phyloP scores from a whole-genome alignment of 2,888 invertebrate species.

The Lomographa bimaculata region DNA sequence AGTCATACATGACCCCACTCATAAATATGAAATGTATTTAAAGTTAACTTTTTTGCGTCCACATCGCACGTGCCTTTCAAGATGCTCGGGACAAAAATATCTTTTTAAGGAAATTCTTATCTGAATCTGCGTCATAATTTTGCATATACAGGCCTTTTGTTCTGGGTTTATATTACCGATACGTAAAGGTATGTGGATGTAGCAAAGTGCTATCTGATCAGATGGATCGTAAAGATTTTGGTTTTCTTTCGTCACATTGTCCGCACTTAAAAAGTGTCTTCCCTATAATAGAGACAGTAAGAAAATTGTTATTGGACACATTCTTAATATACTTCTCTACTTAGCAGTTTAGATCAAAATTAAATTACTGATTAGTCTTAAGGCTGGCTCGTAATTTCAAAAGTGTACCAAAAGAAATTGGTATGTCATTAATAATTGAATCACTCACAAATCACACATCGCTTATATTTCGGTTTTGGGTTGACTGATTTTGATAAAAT shows the following conservation, averaged over 20 bases:
- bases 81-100: constrained; percentile 29
- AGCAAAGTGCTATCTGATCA: constrained; percentile 27
- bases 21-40: constrained; percentile 53
- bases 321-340: too few relatives aligned
- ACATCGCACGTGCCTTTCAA: constrained; percentile 24
- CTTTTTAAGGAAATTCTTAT: constrained; percentile 45
- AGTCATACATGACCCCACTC: constrained; percentile 31
- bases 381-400: too few relatives aligned
- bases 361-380: too few relatives aligned
- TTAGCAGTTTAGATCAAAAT: too few relatives aligned
- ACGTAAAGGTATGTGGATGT: constrained; percentile 26
- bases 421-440: too few relatives aligned
- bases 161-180: constrained; percentile 32
- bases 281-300: too few relatives aligned
- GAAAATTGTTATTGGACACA: too few relatives aligned
- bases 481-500: too few relatives aligned
- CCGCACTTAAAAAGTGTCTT: too few relatives aligned
- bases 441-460: too few relatives aligned
- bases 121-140: constrained; percentile 45
- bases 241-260: constrained; percentile 28
- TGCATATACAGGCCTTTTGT: constrained; percentile 47
- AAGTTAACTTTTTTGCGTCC: constrained; percentile 35
- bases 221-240: constrained; percentile 31
- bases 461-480: too few relatives aligned
- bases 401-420: too few relatives aligned